Percentiles rank a stretch among this genome's conserved stretches.
Conservation (phyloP, 2,113 vertebrate species). For the Rhea americana region DNA sequence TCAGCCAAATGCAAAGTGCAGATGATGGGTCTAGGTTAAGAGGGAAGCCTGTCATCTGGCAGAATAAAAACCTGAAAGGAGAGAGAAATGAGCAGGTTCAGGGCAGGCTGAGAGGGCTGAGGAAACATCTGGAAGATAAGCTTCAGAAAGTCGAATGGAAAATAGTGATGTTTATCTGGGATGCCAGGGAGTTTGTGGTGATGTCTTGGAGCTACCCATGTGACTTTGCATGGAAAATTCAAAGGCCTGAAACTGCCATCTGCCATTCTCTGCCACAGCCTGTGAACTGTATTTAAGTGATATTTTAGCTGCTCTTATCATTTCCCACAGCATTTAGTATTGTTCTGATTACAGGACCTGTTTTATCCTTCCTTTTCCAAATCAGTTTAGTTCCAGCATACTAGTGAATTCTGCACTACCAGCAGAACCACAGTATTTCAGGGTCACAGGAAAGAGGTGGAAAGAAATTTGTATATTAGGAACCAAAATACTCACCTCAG, state of each 20-base stretch:
- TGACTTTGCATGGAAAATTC: neutral
- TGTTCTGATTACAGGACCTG: slow-evolving; percentile 18
- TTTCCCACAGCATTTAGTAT: neutral
- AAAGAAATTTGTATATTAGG: neutral
- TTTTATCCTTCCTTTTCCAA: slow-evolving; percentile 50
- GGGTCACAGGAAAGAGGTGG: slow-evolving; percentile 30
- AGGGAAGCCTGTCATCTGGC: neutral
- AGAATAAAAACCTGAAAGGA: neutral
- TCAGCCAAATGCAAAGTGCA: neutral
- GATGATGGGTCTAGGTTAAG: too few relatives aligned
- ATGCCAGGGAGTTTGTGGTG: neutral
- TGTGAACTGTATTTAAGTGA: neutral
- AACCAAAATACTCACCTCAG: neutral
- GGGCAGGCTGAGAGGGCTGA: neutral
- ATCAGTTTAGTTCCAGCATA: slow-evolving; percentile 32
- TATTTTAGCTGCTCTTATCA: neutral
- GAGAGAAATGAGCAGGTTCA: neutral
- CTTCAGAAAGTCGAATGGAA: neutral
- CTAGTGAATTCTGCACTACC: neutral
- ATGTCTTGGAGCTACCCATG: neutral
- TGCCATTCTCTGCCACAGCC: neutral
- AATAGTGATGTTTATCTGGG: neutral
- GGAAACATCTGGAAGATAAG: neutral
- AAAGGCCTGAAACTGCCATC: neutral
- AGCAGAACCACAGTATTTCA: neutral